Percentiles rank a stretch among this genome's conserved stretches.
Evolutionary conservation across 2,797 vertebrate genomes (phyloP).

Genomic region (Toxotes lorentzi): DNA sequence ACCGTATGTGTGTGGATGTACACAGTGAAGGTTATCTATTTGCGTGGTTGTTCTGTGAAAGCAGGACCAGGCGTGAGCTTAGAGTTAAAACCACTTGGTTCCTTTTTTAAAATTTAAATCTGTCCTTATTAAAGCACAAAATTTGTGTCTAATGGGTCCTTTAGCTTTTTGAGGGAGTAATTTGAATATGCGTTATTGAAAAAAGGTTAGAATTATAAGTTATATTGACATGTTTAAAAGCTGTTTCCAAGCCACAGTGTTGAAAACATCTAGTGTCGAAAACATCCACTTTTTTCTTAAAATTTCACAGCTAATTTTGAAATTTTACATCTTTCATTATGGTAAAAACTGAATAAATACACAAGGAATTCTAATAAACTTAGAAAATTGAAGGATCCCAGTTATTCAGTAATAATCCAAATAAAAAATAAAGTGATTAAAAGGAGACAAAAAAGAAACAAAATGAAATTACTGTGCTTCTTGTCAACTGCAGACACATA

Average conservation of each 20-base stretch:
- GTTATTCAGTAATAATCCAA: background rate
- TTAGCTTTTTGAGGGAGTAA: background rate
- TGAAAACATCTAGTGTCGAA: background rate
- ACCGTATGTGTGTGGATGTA: conserved; percentile 7
- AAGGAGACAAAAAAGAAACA: background rate
- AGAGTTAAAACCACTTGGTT: background rate
- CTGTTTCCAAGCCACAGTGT: background rate
- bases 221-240: background rate
- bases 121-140: background rate
- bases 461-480: background rate
- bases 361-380: background rate
- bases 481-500: background rate
- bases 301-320: background rate
- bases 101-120: background rate
- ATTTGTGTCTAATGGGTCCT: background rate
- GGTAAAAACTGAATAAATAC: background rate
- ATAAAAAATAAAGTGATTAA: background rate
- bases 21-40: conserved; percentile 1
- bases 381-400: background rate
- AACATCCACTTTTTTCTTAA: background rate
- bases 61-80: background rate
- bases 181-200: background rate
- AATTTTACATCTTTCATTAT: background rate
- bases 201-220: background rate
- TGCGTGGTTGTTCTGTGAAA: conserved; percentile 4